phyloP scores from a whole-genome alignment of 1,140 invertebrate species.

The Pseudomyrmex dendroicus region DNA sequence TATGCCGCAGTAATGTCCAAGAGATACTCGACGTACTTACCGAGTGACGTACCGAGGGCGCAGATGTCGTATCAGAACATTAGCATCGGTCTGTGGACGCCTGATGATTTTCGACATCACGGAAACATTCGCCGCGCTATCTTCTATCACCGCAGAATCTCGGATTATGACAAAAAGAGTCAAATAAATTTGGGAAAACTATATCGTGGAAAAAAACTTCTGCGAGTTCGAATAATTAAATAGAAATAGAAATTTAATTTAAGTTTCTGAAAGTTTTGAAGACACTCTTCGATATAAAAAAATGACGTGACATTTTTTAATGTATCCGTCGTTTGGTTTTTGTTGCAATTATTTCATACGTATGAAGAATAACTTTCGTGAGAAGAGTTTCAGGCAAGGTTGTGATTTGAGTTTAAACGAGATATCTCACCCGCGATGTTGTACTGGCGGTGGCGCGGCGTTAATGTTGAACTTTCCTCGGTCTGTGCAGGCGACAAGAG shows the following conservation, averaged over 20 bases:
- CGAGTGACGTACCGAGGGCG: constrained; percentile 56
- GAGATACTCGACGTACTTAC: constrained; percentile 63
- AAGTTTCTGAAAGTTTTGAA: no score
- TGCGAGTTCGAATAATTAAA: not conserved
- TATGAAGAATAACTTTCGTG: constrained; percentile 42
- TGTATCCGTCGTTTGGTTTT: not conserved
- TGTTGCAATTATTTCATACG: constrained; percentile 25
- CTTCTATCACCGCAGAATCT: constrained; percentile 4
- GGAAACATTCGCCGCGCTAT: constrained; percentile 62
- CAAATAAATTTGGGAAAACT: constrained; percentile 3
- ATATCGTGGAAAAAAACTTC: not conserved
- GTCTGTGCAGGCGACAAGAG: constrained; percentile 22
- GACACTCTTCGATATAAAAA: not conserved
- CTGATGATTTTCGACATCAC: constrained; percentile 63
- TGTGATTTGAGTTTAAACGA: constrained; percentile 58
- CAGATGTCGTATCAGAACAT: constrained; percentile 72
- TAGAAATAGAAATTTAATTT: not conserved
- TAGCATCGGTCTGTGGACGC: constrained; percentile 64
- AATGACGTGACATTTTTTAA: constrained; percentile 9
- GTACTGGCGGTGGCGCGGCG: not conserved
- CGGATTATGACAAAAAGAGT: constrained; percentile 18
- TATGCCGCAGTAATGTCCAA: constrained; percentile 58
- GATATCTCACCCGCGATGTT: not conserved
- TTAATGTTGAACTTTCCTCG: constrained; percentile 27
- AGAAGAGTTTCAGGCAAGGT: constrained; percentile 17